Evolutionary conservation across 2,797 vertebrate species (phyloP), one percentile per base, ranked within the genome.

Genomic region (Poecilia velifera): DNA sequence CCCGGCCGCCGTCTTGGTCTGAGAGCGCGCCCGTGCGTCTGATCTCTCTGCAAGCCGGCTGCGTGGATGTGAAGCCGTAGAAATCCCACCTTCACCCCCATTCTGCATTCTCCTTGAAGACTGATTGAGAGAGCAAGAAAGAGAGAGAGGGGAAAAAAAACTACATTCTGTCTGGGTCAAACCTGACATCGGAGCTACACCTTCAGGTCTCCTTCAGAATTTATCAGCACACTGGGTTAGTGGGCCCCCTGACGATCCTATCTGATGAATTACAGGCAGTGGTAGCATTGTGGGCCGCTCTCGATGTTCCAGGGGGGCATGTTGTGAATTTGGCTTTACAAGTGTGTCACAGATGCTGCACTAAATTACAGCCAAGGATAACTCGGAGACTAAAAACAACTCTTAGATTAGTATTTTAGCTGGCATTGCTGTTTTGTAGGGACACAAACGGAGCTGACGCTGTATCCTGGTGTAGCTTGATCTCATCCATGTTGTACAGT

Each of bases 341-440:
- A 79, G 76, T 68, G 45, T 82, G 78, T 55, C 76, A 73, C 80
- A 87, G 77, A 80, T 80, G 55, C 73, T 81, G 66, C 62, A 25
- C 14, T 16, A 81, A 87, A 82, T 83, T 72, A 73, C 46, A 80
- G 57, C 72, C 28, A 64, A 20, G 45, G 77, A 66, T 31, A 81
- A 72, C 36, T 81, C 36, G 0, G 64, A 12, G 22, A 28, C 39
- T 66, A 34, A 39, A 12, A 41, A 25, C 81, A 73, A 72, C 41
- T 74, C 76, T 78, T 36, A 72, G 55, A 2, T 34, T 76, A 28
- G 73, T 14, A 53, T 20, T 80, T 57, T 12, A 12, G 43, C 31
- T 49, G 51, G 53, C 1, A 6, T 62, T 31, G 59, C 9, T 34
- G 28, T 47, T 47, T 14, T 79, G 79, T 16, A 68, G 39, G 16